Evolutionary conservation across 2,888 invertebrate species (phyloP), one percentile per base, ranked within the genome.

Genomic region (Latrodectus elegans): DNA sequence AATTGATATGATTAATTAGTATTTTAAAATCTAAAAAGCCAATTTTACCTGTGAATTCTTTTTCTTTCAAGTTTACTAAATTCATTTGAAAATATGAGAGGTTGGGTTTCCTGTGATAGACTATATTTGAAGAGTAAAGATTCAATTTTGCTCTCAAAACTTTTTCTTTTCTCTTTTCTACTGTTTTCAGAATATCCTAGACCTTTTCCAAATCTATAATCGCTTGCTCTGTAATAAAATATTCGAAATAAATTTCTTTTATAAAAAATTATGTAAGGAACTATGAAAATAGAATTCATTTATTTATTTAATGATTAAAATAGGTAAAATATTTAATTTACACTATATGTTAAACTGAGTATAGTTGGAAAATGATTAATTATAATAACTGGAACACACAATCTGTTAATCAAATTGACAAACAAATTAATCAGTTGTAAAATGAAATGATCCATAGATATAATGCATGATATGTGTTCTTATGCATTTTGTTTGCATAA

Each of bases 51-150:
- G 89, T 93, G 93, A 77, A 93, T 92, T 72, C 91, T 89, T 49
- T 92, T 92, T 67, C 93, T 90, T 90, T 93, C 93, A 9, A 92
- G 93, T 88, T 92, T 92, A 6, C 91, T 90, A 87, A 93, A 93
- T 26, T 92, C 92, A 0, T 92, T 86, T 0, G 92, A 91, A 89
- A 93, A 93, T 38, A 92, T 92, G 17, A 93, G 90, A 87, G 93
- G 93, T 55, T 91, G 90, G 10, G 91, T 90, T 17, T 91, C 90
- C 26, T 91, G 91, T 0, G 91, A 91, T 22, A 88, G 88, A 11
- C 91, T 73, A 49, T 55, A 88, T 10, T 88, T 74, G 65, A 64
- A 17, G 9, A 88, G 49, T n/a, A 83, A 38, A 52, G 67, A 12
- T 55, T 74, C 49, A 60, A 88, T 17, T 22, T 53, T 70, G 49